Evolutionary conservation across 1,140 invertebrate genomes (phyloP).

Genomic region (Probaryconus sp.): DNA sequence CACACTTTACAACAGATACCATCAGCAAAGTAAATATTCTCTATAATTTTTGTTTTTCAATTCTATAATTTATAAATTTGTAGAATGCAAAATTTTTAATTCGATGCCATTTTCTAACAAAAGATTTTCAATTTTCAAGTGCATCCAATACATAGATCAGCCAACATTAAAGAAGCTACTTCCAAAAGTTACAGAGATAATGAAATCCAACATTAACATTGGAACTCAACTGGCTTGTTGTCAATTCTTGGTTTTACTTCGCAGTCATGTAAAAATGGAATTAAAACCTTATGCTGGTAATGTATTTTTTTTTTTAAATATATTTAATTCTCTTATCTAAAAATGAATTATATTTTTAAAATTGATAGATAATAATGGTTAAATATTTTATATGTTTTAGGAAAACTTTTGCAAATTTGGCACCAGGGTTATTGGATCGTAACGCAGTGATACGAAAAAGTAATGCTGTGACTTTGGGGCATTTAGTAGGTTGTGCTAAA

Average conservation of each 20-base stretch:
- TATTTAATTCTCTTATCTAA: constrained; percentile 27
- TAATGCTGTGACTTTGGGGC: constrained; percentile 89
- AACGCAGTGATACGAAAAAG: constrained; percentile 90
- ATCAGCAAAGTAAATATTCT: constrained; percentile 84
- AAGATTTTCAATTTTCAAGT: constrained; percentile 81
- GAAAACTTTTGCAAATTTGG: constrained; percentile 77
- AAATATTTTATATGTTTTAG: too few relatives aligned
- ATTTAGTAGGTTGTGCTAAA: constrained; percentile 92
- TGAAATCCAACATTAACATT: constrained; percentile 87
- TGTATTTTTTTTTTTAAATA: too few relatives aligned
- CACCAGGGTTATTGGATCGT: constrained; percentile 89
- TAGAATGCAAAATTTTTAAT: constrained; percentile 18
- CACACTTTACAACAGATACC: constrained; percentile 91
- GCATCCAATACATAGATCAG: constrained; percentile 89
- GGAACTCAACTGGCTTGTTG: constrained; percentile 91
- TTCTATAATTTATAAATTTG: not conserved
- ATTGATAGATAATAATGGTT: not conserved
- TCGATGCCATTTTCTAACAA: too few relatives aligned
- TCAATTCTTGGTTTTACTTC: constrained; percentile 89
- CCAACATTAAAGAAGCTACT: constrained; percentile 87
- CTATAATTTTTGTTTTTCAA: constrained; percentile 1
- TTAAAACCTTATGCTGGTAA: constrained; percentile 83
- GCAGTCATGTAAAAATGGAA: constrained; percentile 78
- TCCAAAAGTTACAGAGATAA: constrained; percentile 88
- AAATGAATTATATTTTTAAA: constrained; percentile 17